Conservation (phyloP, 92 coral and sea anemone genomes). For the Meandrina meandrites region DNA sequence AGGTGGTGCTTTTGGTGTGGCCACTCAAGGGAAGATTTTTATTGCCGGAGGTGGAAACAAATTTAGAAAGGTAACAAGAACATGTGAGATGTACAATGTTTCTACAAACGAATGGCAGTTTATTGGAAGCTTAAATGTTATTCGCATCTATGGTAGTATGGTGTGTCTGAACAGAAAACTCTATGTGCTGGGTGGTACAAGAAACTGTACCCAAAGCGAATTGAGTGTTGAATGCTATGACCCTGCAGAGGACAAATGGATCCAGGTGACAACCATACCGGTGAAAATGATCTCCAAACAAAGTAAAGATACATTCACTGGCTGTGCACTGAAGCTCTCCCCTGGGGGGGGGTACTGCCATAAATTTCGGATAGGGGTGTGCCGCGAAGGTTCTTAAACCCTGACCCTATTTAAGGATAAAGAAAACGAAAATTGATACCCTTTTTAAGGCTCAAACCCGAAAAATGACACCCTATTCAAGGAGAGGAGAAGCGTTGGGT, state of each 20-base stretch:
- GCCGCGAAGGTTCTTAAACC: too few species aligned
- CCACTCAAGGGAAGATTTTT: neutral
- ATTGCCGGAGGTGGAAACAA: neutral
- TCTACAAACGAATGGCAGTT: conserved; percentile 3
- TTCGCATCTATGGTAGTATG: neutral
- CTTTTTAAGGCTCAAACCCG: too few species aligned
- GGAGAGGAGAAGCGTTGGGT: too few species aligned
- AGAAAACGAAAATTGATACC: too few species aligned
- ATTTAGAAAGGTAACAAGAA: neutral
- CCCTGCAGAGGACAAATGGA: conserved; percentile 2
- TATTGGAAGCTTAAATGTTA: neutral
- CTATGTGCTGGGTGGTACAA: conserved; percentile 1
- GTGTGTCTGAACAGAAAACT: neutral
- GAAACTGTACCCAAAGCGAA: neutral
- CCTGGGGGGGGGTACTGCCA: too few species aligned
- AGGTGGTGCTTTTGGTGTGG: neutral
- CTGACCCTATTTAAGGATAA: too few species aligned
- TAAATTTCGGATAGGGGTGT: too few species aligned
- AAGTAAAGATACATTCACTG: neutral
- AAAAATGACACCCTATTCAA: too few species aligned
- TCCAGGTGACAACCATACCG: conserved; percentile 15
- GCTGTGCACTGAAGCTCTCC: conserved; percentile 20
- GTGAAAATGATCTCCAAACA: too few species aligned
- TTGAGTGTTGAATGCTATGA: conserved; percentile 15
- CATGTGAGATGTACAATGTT: conserved; percentile 7